Percentiles rank a stretch among this genome's conserved stretches.
phyloP scores from a whole-genome alignment of 2,113 vertebrate species.

The Protobothrops mucrosquamatus region DNA sequence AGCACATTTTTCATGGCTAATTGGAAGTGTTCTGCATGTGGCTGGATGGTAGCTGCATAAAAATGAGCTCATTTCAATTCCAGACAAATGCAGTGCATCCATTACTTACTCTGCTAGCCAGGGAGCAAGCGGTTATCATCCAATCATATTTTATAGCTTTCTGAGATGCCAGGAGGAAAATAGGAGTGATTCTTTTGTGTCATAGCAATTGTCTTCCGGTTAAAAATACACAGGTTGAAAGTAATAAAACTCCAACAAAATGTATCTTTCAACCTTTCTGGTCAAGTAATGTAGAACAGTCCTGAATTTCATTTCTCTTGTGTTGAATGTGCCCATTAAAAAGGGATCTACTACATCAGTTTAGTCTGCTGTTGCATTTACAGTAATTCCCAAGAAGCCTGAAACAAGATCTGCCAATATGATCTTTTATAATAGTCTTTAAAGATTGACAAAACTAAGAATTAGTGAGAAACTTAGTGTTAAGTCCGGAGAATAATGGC shows the following conservation, averaged over 20 bases:
- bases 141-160: neutral
- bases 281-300: neutral
- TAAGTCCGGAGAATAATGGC: too few species aligned
- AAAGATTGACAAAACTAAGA: neutral
- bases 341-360: neutral
- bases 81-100: neutral
- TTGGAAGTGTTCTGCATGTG: constrained; percentile 20
- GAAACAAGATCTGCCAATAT: neutral
- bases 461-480: neutral
- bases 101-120: constrained; percentile 34
- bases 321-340: neutral
- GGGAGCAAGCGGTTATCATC: constrained; percentile 30
- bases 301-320: neutral
- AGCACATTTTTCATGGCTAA: constrained; percentile 27
- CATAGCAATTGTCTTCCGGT: constrained; percentile 23
- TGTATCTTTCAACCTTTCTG: neutral
- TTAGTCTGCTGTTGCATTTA: neutral
- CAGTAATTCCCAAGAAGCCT: neutral
- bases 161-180: neutral
- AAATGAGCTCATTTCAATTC: constrained; percentile 38
- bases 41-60: constrained; percentile 12
- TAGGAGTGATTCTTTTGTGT: constrained; percentile 17
- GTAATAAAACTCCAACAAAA: neutral
- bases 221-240: constrained; percentile 2
- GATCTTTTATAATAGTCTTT: neutral